Evolutionary conservation across 2,113 vertebrate species (phyloP), one percentile per base, ranked within the genome.

Genomic region (Cyprinodon tularosa): DNA sequence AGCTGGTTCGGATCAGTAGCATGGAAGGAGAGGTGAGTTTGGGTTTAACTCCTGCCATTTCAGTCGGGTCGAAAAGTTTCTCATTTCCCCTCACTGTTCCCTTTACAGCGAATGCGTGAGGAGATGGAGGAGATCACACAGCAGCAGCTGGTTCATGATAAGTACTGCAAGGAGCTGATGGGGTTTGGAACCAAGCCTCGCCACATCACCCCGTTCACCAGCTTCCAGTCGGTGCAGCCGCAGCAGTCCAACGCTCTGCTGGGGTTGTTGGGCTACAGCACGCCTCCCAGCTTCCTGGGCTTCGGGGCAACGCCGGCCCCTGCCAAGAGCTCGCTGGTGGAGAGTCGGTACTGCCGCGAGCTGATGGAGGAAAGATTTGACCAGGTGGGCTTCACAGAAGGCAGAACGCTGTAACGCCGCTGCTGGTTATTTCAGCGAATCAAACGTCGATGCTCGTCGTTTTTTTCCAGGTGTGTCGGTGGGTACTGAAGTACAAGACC

Each of bases 111-210:
- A 64, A 95, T 99, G 90, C 95, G 97, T 47, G 98, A 99, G 86
- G 98, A 99, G 81, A 99, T 99, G 98, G 98, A 99, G 77, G 98
- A 99, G 80, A 99, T 99, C 88, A 98, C 97, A 0, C 98, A 99
- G 92, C 98, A 99, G 92, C 98, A 99, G 90, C 91, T 98, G 83
- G 97, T 99, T 2, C 98, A 99, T 0, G 97, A 99, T 90, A 98
- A 97, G 76, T 99, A 99, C 94, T 99, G 97, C 94, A 98, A 97
- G 84, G 98, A 99, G 75, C 88, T 99, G 78, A 96, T 98, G 96
- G 96, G 97, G 71, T 99, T 97, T 12, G 96, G 97, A 66, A 93
- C 97, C 10, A 99, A 99, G 66, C 98, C 98, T 8, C 97, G 98
- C 8, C 97, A 99, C 88, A 98, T 99, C 83, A 99, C 97, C 1